Percentiles rank a stretch among this genome's conserved stretches.
Evolutionary conservation across 2,888 invertebrate species (phyloP).

Genomic region (Drosophila ochracea): DNA sequence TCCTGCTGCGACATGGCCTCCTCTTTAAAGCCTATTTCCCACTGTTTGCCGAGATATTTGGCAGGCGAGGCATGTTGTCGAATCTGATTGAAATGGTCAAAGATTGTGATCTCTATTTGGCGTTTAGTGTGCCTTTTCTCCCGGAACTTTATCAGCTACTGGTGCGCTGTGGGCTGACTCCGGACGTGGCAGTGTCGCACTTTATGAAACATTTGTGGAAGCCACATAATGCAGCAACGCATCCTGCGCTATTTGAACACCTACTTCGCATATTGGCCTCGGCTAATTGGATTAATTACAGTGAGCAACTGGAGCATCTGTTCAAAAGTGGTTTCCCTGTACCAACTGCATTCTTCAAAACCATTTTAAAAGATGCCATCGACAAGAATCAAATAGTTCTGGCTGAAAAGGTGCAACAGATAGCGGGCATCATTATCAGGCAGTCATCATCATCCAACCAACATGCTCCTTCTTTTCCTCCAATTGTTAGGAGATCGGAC

Average conservation of each 20-base stretch:
- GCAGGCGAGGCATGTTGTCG: constrained; percentile 7
- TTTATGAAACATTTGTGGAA: constrained; percentile 59
- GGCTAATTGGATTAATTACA: constrained; percentile 54
- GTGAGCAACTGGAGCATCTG: constrained; percentile 12
- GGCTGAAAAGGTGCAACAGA: neutral
- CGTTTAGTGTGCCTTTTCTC: constrained; percentile 8
- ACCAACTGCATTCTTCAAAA: constrained; percentile 18
- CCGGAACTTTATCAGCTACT: constrained; percentile 2
- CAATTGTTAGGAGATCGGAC: neutral
- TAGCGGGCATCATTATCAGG: neutral
- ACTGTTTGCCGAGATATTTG: constrained; percentile 37
- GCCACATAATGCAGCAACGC: constrained; percentile 2
- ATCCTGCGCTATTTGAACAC: neutral
- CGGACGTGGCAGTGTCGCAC: neutral
- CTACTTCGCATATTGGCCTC: constrained; percentile 36
- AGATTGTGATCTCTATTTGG: constrained; percentile 43
- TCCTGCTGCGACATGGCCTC: constrained; percentile 14
- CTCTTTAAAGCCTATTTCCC: constrained; percentile 42
- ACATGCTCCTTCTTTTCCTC: neutral
- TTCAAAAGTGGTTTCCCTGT: constrained; percentile 27
- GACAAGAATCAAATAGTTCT: constrained; percentile 1
- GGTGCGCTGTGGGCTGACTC: neutral
- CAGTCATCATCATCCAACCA: neutral
- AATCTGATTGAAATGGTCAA: constrained; percentile 43
- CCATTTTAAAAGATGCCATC: constrained; percentile 13